Percentiles rank a stretch among this genome's conserved stretches.
Conservation (phyloP, 2,888 invertebrate species). For the Drosophila prostipennis region DNA sequence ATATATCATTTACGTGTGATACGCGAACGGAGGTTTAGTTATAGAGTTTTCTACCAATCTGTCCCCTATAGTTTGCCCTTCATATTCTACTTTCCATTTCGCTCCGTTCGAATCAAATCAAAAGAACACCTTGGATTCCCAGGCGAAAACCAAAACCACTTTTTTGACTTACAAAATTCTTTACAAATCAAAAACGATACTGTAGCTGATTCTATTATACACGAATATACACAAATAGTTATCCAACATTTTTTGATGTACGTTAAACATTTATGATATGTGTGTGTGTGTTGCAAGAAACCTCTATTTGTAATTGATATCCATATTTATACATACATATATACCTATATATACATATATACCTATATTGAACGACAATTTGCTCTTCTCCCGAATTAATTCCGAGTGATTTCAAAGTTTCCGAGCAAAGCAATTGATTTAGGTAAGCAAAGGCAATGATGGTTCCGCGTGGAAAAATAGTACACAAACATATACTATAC, state of each 20-base stretch:
- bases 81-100: not conserved
- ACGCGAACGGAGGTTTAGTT: constrained; percentile 33
- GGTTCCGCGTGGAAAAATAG: constrained; percentile 10
- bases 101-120: constrained; percentile 20
- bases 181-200: constrained; percentile 30
- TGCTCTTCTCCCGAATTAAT: constrained; percentile 4
- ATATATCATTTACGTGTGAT: constrained; percentile 20
- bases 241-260: constrained; percentile 17
- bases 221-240: constrained; percentile 17
- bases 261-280: constrained; percentile 25
- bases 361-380: constrained; percentile 1
- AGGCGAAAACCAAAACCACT: no score
- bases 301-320: constrained; percentile 23
- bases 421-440: constrained; percentile 21
- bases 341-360: not conserved
- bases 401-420: constrained; percentile 2
- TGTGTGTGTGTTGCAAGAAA: constrained; percentile 14
- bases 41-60: not conserved
- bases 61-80: not conserved
- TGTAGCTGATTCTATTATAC: constrained; percentile 17
- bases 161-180: constrained; percentile 19
- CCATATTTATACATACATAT: not conserved
- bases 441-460: constrained; percentile 3
- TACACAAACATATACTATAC: not conserved
- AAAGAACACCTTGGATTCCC: not conserved